Conservation (phyloP, 2,888 invertebrate genomes). For the Scaptomyza tumidula region DNA sequence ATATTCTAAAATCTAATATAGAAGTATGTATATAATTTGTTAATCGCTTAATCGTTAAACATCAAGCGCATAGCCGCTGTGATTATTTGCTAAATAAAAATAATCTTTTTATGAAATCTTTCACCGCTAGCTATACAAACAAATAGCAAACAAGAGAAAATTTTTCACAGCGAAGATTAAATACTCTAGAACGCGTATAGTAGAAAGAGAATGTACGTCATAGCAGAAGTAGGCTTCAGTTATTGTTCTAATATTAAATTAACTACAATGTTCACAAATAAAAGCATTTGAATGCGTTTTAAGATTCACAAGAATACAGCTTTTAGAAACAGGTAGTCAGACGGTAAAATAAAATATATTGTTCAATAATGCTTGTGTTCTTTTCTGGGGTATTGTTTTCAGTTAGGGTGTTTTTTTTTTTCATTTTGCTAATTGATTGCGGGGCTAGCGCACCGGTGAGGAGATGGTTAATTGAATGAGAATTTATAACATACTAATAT, state of each 20-base stretch:
- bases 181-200: background rate
- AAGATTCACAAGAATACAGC: no score
- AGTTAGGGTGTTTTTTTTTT: background rate
- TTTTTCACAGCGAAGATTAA: background rate
- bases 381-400: no score
- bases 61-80: slow-evolving; percentile 7
- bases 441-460: slow-evolving; percentile 42
- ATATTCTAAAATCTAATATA: no score
- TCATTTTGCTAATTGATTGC: slow-evolving; percentile 56
- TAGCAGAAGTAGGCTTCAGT: no score
- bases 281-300: background rate
- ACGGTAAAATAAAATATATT: background rate
- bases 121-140: slow-evolving; percentile 3
- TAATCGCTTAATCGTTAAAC: no score
- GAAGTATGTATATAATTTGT: slow-evolving; percentile 3
- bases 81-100: slow-evolving; percentile 30
- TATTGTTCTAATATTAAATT: background rate
- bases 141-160: background rate
- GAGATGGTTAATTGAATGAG: background rate
- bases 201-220: background rate
- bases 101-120: slow-evolving; percentile 9
- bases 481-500: background rate
- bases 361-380: no score
- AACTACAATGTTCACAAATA: background rate
- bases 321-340: background rate